Evolutionary conservation across 2,797 vertebrate species (phyloP).

Genomic region (Otolemur crassicaudatus): DNA sequence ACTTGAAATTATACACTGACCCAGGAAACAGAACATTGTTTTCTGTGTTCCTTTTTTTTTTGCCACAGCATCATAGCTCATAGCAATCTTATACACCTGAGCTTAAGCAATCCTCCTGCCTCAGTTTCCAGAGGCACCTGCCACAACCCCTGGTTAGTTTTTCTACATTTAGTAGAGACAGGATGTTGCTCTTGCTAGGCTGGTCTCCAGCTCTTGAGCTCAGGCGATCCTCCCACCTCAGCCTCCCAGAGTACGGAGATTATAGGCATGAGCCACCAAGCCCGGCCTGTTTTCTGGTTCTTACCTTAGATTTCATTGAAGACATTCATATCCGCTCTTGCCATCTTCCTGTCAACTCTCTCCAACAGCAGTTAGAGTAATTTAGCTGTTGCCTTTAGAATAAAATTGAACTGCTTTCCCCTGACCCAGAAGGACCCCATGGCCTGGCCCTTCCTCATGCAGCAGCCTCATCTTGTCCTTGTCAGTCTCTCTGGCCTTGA

Average conservation of each 20-base stretch:
- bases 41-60: not conserved
- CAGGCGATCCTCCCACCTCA: too few relatives aligned
- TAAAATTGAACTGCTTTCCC: not conserved
- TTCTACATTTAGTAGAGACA: too few relatives aligned
- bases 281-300: not conserved
- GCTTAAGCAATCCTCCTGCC: too few relatives aligned
- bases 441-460: accelerated
- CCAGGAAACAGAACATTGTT: not conserved
- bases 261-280: too few relatives aligned
- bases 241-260: too few relatives aligned
- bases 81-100: too few relatives aligned
- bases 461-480: not conserved
- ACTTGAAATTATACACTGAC: not conserved
- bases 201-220: too few relatives aligned
- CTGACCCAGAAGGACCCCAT: accelerated
- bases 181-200: too few relatives aligned
- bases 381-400: not conserved
- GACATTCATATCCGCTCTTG: not conserved
- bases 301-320: not conserved
- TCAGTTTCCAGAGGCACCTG: too few relatives aligned
- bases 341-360: not conserved
- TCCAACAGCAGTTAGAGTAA: not conserved
- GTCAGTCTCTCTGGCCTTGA: too few relatives aligned
- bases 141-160: too few relatives aligned
- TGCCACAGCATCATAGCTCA: too few relatives aligned